Evolutionary conservation across 53 echinoderm and acorn worm species (phyloP), one percentile per base, ranked within the genome.

Genomic region (Stichopus horrens): DNA sequence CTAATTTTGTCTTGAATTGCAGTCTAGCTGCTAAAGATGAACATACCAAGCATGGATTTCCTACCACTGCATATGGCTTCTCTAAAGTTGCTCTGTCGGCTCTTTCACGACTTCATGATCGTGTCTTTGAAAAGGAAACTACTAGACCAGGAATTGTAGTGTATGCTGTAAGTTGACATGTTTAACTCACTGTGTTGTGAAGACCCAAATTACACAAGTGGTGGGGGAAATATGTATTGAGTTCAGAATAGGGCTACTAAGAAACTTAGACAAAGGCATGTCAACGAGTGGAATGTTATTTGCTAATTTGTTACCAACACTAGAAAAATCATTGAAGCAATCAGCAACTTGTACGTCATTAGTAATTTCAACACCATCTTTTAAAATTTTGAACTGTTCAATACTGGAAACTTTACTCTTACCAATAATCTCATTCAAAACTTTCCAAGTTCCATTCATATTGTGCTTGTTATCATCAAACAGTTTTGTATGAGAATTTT

Each of bases 31-130:
- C 73, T 5, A 86, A 86, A 56, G 86, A 74, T 71, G 74, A 86
- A 22, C 86, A 86, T 55, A 53, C 16, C 5, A 74, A 71, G 55
- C 74, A 73, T 71, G 86, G 86, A 13, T 86, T 86, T 10, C 73
- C 86, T 8, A 73, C 20, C 66, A 53, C 86, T 11, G 86, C 86
- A 5, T 86, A 86, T 86, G 86, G 86, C 74, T n/a, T 86, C 53
- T 54, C 73, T 4, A 86, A 86, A 21, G 86, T 86, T 16, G 86
- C 54, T 37, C 8, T 73, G 11, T 73, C 74, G 18, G 86, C 86
- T 9, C 52, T 73, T 53, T 73, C 86, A 7, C 7, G 86, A 5
- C 16, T 86, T 0, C 74, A 73, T 21, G 86, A 74, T 73, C 73
- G 54, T 52, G 66, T 52, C 21, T 73, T 86, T 9, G 53, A 71